Evolutionary conservation across 2,797 vertebrate genomes (phyloP).

Genomic region (Heteromormyrus szaboi): DNA sequence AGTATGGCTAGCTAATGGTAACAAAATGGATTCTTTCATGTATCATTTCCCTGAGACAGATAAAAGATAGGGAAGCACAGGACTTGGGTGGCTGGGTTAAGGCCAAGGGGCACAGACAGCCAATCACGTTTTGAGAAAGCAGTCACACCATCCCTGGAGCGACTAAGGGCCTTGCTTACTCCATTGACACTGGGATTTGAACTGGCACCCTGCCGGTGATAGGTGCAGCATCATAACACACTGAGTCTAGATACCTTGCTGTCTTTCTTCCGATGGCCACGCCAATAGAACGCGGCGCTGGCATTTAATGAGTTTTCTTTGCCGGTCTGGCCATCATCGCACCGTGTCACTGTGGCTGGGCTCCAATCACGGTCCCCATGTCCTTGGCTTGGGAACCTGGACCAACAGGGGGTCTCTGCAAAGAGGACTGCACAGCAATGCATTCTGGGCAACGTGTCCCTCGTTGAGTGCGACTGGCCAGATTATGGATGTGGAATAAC

Average conservation of each 20-base stretch:
- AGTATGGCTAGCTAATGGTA: neutral
- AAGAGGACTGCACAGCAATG: neutral
- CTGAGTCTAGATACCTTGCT: neutral
- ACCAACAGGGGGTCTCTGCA: neutral
- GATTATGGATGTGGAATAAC: neutral
- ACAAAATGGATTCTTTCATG: neutral
- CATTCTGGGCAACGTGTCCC: neutral
- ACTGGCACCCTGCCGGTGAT: neutral
- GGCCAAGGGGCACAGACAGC: neutral
- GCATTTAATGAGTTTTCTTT: neutral
- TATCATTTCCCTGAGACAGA: neutral
- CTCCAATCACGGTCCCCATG: neutral
- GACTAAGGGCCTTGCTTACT: neutral
- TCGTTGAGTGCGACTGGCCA: neutral
- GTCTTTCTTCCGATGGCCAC: neutral
- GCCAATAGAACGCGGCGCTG: neutral
- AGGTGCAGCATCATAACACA: neutral
- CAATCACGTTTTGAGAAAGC: neutral
- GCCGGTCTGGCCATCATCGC: neutral
- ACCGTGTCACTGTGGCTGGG: neutral
- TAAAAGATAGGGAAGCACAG: neutral
- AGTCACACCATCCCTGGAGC: neutral
- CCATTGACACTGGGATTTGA: neutral
- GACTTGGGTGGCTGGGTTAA: neutral
- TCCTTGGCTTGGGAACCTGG: neutral